A percentile compares a stretch with the other conserved stretches of the same genome.
Evolutionary conservation across 2,113 vertebrate genomes (phyloP).

Genomic region (Alectura lathami): DNA sequence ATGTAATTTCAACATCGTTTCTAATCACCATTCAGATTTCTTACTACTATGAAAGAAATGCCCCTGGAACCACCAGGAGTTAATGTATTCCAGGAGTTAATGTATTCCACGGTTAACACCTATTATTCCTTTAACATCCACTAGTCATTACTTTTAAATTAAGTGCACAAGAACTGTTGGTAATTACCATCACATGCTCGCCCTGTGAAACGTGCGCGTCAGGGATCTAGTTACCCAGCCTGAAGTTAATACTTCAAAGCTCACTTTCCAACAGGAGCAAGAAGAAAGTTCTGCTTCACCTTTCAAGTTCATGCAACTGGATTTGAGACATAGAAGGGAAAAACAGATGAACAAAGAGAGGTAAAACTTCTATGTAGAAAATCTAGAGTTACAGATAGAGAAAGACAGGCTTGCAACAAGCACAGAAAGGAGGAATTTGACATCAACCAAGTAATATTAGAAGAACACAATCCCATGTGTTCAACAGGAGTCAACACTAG

Average conservation of each 20-base stretch:
- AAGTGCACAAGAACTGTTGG: background rate
- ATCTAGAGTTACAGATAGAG: background rate
- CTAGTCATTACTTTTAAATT: conserved; percentile 62
- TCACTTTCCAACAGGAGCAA: background rate
- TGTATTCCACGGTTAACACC: conserved; percentile 57
- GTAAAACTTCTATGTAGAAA: background rate
- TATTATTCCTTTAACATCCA: conserved; percentile 10
- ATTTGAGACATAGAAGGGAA: background rate
- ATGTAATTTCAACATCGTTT: background rate
- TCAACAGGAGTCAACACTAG: background rate
- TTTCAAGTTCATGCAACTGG: background rate
- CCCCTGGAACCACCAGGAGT: background rate
- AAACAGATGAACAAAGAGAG: background rate
- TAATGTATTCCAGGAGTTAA: conserved; percentile 37
- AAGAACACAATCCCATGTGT: background rate
- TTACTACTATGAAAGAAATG: background rate
- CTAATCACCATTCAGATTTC: background rate
- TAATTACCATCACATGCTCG: conserved; percentile 15
- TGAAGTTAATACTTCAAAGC: background rate
- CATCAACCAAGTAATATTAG: background rate
- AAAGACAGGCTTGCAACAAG: background rate
- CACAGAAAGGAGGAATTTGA: background rate
- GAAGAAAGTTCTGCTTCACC: background rate
- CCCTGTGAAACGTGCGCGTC: background rate
- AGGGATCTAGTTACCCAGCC: conserved; percentile 32